phyloP scores from a whole-genome alignment of 2,888 invertebrate species.

The Nezara viridula region DNA sequence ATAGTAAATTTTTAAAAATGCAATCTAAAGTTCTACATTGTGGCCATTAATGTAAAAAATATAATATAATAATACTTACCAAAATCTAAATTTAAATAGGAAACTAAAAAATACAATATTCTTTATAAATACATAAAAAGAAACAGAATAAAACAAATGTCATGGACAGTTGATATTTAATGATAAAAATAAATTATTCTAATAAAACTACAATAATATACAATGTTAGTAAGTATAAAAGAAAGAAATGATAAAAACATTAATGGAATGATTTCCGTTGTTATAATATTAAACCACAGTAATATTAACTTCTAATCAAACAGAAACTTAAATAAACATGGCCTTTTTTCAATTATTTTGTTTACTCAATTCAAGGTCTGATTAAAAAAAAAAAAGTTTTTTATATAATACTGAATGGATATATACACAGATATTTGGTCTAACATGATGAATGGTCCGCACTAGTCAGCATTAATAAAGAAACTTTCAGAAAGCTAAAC shows the following conservation, averaged over 20 bases:
- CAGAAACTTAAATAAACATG: not conserved
- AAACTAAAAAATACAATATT: not conserved
- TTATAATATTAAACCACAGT: constrained; percentile 3
- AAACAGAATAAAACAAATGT: not conserved
- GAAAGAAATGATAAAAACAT: not conserved
- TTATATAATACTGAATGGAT: constrained; percentile 44
- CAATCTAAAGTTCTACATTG: not conserved
- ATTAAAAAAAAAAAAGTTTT: constrained; percentile 2
- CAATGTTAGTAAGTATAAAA: not conserved
- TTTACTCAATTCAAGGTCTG: not conserved
- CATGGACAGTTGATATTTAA: constrained; percentile 21
- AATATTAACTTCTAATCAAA: not conserved
- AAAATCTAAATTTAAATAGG: constrained; percentile 19
- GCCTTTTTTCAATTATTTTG: not conserved
- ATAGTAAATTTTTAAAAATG: constrained; percentile 12
- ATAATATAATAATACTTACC: constrained; percentile 35
- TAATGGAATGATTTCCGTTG: constrained; percentile 22
- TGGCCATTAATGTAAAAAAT: not conserved
- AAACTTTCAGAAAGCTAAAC: constrained; percentile 16
- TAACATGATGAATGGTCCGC: constrained; percentile 5
- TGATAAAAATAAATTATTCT: constrained; percentile 24
- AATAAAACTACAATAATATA: constrained; percentile 30
- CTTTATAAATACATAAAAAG: constrained; percentile 15
- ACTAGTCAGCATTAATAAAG: constrained; percentile 22
- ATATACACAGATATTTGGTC: constrained; percentile 42